These are phyloP conservation scores for Pungitius pungitius DNA, from an alignment of 2,113 vertebrate species.

Conservation along the genomic window DNA sequence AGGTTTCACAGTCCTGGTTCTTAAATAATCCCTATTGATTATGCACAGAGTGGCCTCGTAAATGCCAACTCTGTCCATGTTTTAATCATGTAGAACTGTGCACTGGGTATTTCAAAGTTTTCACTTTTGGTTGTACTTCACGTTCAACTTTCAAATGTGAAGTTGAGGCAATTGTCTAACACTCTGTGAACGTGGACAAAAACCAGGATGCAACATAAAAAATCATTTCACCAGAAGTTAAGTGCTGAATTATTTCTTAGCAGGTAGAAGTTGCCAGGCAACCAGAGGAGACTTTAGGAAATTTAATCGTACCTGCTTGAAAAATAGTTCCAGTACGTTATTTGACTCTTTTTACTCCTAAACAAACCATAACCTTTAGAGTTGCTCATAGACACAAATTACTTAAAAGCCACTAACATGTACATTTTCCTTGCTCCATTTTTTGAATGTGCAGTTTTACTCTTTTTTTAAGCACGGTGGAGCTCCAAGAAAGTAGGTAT, in stretches of 20 bases:
- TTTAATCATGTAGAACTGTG: slow-evolving; percentile 32
- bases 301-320: not conserved
- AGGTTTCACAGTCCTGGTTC: not conserved
- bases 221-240: not conserved
- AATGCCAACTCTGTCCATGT: slow-evolving; percentile 25
- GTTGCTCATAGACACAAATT: not conserved
- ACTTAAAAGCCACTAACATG: not conserved
- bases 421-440: not conserved
- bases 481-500: not conserved
- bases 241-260: not conserved
- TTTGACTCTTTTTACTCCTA: not conserved
- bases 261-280: not conserved
- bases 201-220: not conserved
- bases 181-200: not conserved
- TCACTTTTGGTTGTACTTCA: not conserved
- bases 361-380: not conserved
- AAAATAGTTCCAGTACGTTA: not conserved
- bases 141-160: not conserved
- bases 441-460: not conserved
- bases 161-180: slow-evolving; percentile 14
- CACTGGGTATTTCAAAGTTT: slow-evolving; percentile 22
- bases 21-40: slow-evolving; percentile 42
- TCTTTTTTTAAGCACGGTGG: not conserved
- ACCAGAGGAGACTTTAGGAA: not conserved
- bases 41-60: slow-evolving; percentile 19